A percentile compares a stretch with the other conserved stretches of the same genome.
Conservation (phyloP, 2,888 invertebrate genomes). For the Limenitis camilla region DNA sequence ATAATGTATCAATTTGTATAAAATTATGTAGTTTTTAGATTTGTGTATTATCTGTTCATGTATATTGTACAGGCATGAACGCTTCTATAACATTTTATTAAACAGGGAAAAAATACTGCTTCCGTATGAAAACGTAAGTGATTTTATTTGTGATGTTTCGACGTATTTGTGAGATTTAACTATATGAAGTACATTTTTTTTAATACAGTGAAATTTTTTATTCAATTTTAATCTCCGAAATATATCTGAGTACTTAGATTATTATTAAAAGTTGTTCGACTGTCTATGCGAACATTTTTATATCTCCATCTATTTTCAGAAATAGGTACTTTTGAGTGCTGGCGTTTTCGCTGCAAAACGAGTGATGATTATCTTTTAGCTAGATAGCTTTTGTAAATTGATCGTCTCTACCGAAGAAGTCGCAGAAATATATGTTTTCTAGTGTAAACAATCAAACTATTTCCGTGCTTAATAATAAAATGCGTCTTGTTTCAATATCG, state of each 20-base stretch:
- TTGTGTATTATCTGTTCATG: conserved; percentile 1
- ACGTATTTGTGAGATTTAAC: background rate
- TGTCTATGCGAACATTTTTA: conserved; percentile 70
- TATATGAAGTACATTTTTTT: no score
- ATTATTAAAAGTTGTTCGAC: conserved; percentile 37
- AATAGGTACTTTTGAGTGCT: conserved; percentile 79
- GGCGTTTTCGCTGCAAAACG: conserved; percentile 77
- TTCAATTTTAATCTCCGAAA: background rate
- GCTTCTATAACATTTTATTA: conserved; percentile 14
- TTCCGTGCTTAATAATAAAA: conserved; percentile 70
- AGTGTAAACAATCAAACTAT: conserved; percentile 65
- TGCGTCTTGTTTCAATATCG: conserved; percentile 66
- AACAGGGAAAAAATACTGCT: conserved; percentile 17
- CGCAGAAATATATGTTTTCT: conserved; percentile 58
- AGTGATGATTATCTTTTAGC: conserved; percentile 78
- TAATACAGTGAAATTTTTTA: conserved; percentile 1
- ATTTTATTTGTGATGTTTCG: conserved; percentile 7
- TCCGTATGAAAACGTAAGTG: conserved; percentile 21
- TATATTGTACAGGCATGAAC: conserved; percentile 11
- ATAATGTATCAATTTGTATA: background rate
- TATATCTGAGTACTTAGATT: conserved; percentile 1
- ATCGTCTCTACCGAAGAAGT: conserved; percentile 62
- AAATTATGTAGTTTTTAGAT: background rate
- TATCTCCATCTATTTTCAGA: conserved; percentile 83
- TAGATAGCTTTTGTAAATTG: conserved; percentile 72